These are phyloP conservation scores for Pissodes strobi DNA, from an alignment of 1,140 invertebrate genomes.

Conservation along the genomic window DNA sequence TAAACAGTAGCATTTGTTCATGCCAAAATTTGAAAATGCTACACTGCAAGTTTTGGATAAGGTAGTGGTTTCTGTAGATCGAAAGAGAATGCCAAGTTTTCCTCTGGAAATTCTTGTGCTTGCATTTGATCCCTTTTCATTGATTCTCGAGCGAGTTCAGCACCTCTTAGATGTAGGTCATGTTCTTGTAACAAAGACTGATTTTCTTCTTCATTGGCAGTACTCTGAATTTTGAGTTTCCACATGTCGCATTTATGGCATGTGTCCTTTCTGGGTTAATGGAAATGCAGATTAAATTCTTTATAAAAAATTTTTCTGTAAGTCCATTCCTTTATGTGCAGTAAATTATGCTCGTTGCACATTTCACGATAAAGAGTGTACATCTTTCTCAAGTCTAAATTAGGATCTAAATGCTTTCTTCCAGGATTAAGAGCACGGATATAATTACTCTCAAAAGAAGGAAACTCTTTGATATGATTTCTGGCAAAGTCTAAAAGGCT, in stretches of 20 bases:
- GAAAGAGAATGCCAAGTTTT: background rate
- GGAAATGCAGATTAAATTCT: conserved; percentile 15
- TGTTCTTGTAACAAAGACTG: background rate
- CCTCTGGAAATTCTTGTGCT: no score
- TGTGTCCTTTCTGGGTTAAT: conserved; percentile 4
- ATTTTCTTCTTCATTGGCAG: conserved; percentile 2
- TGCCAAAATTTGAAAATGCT: no score
- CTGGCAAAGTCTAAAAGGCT: no score
- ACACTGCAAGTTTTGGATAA: conserved; percentile 21
- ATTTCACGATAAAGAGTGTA: no score
- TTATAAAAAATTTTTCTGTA: conserved; percentile 11
- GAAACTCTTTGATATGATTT: no score
- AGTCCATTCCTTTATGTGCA: background rate
- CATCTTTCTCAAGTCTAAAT: no score
- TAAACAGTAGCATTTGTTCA: no score
- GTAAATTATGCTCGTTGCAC: background rate
- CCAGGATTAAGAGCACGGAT: no score
- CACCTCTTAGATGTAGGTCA: conserved; percentile 10
- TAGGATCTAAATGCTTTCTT: no score
- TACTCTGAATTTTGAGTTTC: background rate
- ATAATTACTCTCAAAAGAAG: no score
- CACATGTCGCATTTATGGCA: conserved; percentile 16
- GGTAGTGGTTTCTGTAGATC: conserved; percentile 26
- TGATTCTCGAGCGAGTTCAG: conserved; percentile 6
- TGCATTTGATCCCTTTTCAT: background rate